Evolutionary conservation across 2,113 vertebrate genomes (phyloP).

Genomic region (Indri indri): DNA sequence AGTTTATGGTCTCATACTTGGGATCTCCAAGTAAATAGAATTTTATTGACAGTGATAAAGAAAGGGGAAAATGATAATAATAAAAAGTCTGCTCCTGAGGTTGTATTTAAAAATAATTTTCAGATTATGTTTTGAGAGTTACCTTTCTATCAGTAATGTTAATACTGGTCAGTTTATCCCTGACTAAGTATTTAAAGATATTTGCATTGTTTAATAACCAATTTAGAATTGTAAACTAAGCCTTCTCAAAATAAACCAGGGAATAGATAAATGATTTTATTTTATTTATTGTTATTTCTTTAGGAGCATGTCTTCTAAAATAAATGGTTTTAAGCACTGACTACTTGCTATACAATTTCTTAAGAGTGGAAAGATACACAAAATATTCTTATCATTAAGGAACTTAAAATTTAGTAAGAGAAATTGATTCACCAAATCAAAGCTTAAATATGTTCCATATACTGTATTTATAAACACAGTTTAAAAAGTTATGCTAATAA

Average conservation of each 20-base stretch:
- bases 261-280: neutral
- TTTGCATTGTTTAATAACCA: neutral
- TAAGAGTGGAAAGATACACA: neutral
- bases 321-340: neutral
- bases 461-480: neutral
- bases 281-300: no score
- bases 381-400: neutral
- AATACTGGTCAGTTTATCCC: neutral
- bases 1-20: neutral
- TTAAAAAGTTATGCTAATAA: neutral
- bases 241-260: neutral
- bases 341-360: neutral
- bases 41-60: neutral
- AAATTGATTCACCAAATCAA: neutral
- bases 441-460: neutral
- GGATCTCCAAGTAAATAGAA: neutral
- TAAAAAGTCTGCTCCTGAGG: neutral
- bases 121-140: neutral
- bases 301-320: no score
- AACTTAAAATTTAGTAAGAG: neutral
- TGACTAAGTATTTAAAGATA: constrained; percentile 28
- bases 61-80: neutral
- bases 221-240: neutral
- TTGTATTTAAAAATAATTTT: neutral
- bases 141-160: neutral